Evolutionary conservation across 2,888 invertebrate genomes (phyloP).

Genomic region (Altica lythri): DNA sequence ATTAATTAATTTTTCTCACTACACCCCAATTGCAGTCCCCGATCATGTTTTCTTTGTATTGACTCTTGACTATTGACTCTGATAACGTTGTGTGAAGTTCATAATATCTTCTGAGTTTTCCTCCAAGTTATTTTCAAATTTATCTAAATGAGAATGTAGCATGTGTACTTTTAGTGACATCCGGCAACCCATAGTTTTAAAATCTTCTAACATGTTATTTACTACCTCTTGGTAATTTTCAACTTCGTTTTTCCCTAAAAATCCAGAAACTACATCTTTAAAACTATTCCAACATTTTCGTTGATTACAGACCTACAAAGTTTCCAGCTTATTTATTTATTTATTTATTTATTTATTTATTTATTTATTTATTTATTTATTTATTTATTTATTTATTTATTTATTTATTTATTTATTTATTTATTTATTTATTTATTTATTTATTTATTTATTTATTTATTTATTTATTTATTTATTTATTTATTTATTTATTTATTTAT

Average conservation of each 20-base stretch:
- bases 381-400: too few species aligned
- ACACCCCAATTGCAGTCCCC: too few species aligned
- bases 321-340: background rate
- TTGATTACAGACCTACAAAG: background rate
- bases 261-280: constrained; percentile 24
- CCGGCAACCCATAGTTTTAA: constrained; percentile 35
- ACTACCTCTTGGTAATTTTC: constrained; percentile 42
- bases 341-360: too few species aligned
- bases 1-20: too few species aligned
- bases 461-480: too few species aligned
- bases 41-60: too few species aligned
- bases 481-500: too few species aligned
- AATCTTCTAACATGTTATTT: constrained; percentile 37
- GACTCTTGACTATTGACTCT: constrained; percentile 22
- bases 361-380: too few species aligned
- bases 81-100: constrained; percentile 41
- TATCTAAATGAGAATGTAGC: constrained; percentile 45
- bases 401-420: too few species aligned
- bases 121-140: constrained; percentile 41
- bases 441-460: too few species aligned
- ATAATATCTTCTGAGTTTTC: constrained; percentile 42
- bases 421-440: too few species aligned
- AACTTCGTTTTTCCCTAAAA: constrained; percentile 39
- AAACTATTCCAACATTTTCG: constrained; percentile 12
- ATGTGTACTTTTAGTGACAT: constrained; percentile 45